Evolutionary conservation across 1,140 invertebrate genomes (phyloP).

Genomic region (Palaemon carinicauda): DNA sequence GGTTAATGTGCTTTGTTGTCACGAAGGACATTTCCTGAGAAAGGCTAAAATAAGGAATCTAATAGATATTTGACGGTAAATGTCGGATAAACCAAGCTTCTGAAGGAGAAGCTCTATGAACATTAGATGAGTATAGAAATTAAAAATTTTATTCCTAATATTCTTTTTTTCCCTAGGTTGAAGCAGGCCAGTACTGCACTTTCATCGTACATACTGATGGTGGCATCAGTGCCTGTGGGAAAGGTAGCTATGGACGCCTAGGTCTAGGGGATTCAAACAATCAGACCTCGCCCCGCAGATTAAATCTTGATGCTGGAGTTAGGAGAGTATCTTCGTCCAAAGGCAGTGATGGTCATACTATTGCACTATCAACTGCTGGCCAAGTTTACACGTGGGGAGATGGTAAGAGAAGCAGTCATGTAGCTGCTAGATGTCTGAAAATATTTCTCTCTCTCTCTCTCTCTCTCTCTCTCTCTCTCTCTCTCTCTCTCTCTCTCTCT

Average conservation of each 20-base stretch:
- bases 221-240: slow-evolving; percentile 71
- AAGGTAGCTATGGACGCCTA: slow-evolving; percentile 71
- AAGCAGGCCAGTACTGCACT: slow-evolving; percentile 76
- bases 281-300: slow-evolving; percentile 67
- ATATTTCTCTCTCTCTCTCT: background rate
- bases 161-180: slow-evolving; percentile 65
- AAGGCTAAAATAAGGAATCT: too few species aligned
- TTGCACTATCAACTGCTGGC: slow-evolving; percentile 71
- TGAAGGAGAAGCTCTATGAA: too few species aligned
- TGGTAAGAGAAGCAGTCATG: slow-evolving; percentile 64
- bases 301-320: slow-evolving; percentile 67
- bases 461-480: background rate
- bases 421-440: background rate
- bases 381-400: slow-evolving; percentile 74
- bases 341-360: slow-evolving; percentile 72
- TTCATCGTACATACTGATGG: slow-evolving; percentile 73
- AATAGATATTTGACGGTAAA: too few species aligned
- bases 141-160: background rate
- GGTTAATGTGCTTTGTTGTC: too few species aligned
- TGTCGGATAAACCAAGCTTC: too few species aligned
- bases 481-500: too few species aligned
- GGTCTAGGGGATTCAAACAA: slow-evolving; percentile 71
- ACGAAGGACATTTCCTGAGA: too few species aligned
- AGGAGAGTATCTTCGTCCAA: slow-evolving; percentile 70
- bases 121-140: too few species aligned